Base-by-base conservation (phyloP, 2,888 invertebrate species). In the Ormia ochracea region DNA sequence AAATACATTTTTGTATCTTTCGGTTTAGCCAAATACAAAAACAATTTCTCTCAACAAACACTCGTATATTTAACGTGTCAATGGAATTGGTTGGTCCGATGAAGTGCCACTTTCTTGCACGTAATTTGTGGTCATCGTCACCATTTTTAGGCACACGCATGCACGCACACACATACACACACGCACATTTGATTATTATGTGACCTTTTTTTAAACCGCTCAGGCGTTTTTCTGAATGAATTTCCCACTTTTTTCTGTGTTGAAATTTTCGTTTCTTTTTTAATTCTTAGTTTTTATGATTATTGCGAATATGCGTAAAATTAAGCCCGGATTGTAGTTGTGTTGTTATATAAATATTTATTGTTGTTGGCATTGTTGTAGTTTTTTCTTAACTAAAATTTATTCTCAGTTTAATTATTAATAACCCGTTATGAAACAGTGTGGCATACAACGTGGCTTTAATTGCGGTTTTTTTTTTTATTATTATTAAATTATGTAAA, bases 41-140 rank as follows among this genome's bases (percentile, higher is more conserved):
- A 19, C 23, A 31, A 31, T 31, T 31, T 17, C 31, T 12, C 5
- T 19, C 17, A 54, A 14, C 9, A 45, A n/a, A 6, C 19, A 28
- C n/a, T n/a, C n/a, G 31, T 26, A 52, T 58, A n/a, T 36, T 48
- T 33, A 19, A 26, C 45, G 17, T 36, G 36, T 17, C 23, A 45
- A 31, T 23, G 59, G 10, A 41, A 41, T 12, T 31, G 48, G 23
- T 14, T 63, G 23, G 23, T 14, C 10, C n/a, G 54, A 28, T 41
- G 54, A 26, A 38, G 26, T 66, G 54, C 19, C 26, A 54, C 41
- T 54, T 54, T 54, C 21, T n/a, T n/a, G n/a, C 66, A 66, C 14
- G 70, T 61, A 61, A 41, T 26, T 66, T 66, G 74, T 74, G 74
- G 74, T 66, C 58, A 66, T 74, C 74, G 50, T 56, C 66, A 50